Percentiles rank a stretch among this genome's conserved stretches.
phyloP scores from a whole-genome alignment of 2,113 vertebrate genomes.

The Amblyornis subalaris region DNA sequence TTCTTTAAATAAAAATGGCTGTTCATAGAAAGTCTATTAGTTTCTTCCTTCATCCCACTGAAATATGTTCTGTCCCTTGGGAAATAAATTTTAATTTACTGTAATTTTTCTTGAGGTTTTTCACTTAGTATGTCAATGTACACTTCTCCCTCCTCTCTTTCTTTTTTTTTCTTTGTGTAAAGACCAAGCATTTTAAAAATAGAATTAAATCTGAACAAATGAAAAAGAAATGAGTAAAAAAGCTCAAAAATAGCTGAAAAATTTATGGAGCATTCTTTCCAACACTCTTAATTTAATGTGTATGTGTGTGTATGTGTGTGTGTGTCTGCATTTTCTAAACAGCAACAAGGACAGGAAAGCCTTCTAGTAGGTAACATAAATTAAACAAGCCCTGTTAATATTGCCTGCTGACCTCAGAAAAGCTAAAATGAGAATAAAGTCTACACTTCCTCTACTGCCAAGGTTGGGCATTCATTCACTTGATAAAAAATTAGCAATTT shows the following conservation, averaged over 20 bases:
- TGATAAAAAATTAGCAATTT: background rate
- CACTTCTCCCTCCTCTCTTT: slow-evolving; percentile 23
- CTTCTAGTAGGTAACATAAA: background rate
- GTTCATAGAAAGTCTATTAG: slow-evolving; percentile 64
- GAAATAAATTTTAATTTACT: slow-evolving; percentile 75
- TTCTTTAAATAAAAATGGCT: slow-evolving; percentile 64
- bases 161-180: slow-evolving; percentile 35
- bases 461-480: background rate
- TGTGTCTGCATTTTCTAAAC: background rate
- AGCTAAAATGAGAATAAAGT: background rate
- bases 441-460: background rate
- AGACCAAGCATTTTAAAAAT: slow-evolving; percentile 28
- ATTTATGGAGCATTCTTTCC: slow-evolving; percentile 12
- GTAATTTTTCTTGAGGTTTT: slow-evolving; percentile 59
- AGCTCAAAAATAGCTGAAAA: slow-evolving; percentile 7
- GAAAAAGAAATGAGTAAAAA: slow-evolving; percentile 20
- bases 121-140: slow-evolving; percentile 53
- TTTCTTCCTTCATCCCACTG: slow-evolving; percentile 62
- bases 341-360: background rate
- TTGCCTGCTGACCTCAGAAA: background rate
- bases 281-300: background rate
- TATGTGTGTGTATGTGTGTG: background rate
- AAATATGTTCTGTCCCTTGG: slow-evolving; percentile 69
- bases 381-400: background rate
- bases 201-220: slow-evolving; percentile 38